phyloP scores from a whole-genome alignment of 2,113 vertebrate genomes.

The Strigops habroptila region DNA sequence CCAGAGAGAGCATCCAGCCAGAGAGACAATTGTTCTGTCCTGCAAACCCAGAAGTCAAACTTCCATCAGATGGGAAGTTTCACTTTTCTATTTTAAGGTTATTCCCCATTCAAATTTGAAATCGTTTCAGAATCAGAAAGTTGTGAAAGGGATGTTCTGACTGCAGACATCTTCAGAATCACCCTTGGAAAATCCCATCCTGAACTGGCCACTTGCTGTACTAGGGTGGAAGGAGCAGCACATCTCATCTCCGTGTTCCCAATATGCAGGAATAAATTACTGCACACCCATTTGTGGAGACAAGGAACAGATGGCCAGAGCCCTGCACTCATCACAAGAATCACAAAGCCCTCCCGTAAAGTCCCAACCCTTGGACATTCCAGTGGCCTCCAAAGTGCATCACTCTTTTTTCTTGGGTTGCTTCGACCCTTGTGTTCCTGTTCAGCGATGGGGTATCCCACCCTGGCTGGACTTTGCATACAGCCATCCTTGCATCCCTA shows the following conservation, averaged over 20 bases:
- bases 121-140: background rate
- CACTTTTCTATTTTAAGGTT: background rate
- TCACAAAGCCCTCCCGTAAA: background rate
- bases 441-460: accelerated
- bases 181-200: background rate
- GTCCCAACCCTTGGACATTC: background rate
- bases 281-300: accelerated
- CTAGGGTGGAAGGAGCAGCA: background rate
- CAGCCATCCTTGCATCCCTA: background rate
- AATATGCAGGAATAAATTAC: background rate
- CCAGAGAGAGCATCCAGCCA: background rate
- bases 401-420: background rate
- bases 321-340: background rate
- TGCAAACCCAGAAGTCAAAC: background rate
- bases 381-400: background rate
- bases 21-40: background rate
- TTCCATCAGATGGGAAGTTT: background rate
- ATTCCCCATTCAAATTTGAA: background rate
- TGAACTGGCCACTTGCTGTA: background rate
- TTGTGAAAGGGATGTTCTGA: background rate
- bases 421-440: background rate
- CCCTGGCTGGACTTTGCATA: background rate
- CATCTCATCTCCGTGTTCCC: background rate
- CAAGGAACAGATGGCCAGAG: background rate
- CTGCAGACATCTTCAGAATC: background rate